These are phyloP conservation scores for Megalurothrips usitatus DNA, from an alignment of 2,888 invertebrate species.

Conservation along the genomic window DNA sequence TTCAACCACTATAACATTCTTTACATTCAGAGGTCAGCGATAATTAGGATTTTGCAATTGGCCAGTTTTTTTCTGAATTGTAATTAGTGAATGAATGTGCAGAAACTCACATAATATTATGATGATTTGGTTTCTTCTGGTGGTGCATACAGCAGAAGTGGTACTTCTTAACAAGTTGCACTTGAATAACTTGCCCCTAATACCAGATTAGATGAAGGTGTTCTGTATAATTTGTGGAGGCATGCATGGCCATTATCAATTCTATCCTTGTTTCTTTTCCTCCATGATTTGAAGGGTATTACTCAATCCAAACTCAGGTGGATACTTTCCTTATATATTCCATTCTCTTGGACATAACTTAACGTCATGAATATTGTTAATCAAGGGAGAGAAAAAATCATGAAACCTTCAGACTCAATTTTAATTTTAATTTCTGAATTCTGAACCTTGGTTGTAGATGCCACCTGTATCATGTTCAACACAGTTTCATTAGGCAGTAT, in stretches of 20 bases:
- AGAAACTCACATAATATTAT: constrained; percentile 16
- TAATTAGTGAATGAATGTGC: background rate
- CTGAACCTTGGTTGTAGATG: background rate
- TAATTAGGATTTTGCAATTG: constrained; percentile 14
- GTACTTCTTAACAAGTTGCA: constrained; percentile 23
- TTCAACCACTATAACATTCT: constrained; percentile 1
- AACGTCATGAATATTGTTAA: too few species aligned
- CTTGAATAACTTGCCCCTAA: constrained; percentile 22
- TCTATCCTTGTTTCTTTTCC: background rate
- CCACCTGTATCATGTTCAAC: constrained; percentile 19
- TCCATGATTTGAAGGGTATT: background rate
- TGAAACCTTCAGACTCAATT: background rate
- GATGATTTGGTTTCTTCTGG: constrained; percentile 22
- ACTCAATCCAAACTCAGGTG: background rate
- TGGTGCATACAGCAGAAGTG: constrained; percentile 19
- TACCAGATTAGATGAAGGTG: background rate
- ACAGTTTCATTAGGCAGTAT: constrained; percentile 12
- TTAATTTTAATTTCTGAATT: background rate
- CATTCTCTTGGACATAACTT: too few species aligned
- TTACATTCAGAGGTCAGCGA: background rate
- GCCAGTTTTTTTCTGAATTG: background rate
- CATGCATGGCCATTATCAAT: constrained; percentile 11
- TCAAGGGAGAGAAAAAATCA: constrained; percentile 12
- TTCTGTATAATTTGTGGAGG: background rate
- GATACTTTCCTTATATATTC: background rate